Conservation (phyloP, 30 jellyfish, hydroid and myxozoan genomes). For the Aurelia sp. region DNA sequence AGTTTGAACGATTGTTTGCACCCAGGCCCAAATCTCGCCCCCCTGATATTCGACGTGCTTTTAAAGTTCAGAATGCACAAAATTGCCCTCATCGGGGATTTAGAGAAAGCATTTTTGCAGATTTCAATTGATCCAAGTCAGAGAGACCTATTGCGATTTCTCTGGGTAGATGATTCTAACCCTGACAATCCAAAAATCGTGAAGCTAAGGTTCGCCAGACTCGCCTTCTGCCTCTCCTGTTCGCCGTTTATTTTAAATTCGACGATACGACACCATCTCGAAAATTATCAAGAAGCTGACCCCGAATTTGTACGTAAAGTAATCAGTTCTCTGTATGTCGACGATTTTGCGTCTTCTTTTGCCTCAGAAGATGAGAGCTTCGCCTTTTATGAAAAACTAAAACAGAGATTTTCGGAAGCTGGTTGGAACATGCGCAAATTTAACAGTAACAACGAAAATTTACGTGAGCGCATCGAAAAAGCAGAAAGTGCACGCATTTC, state of each 20-base stretch:
- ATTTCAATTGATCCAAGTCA: constrained; percentile 16
- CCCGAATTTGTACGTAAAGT: constrained; percentile 35
- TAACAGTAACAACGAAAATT: constrained; percentile 12
- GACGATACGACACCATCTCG: constrained; percentile 33
- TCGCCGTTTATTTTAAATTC: constrained; percentile 40
- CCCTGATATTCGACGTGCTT: constrained; percentile 33
- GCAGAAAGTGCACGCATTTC: neutral
- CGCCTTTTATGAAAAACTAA: constrained; percentile 8
- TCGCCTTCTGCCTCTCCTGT: constrained; percentile 55
- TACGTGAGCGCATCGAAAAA: neutral
- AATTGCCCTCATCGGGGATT: constrained; percentile 38
- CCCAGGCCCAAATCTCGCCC: constrained; percentile 39
- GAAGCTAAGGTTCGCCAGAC: constrained; percentile 27
- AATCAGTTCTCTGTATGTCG: constrained; percentile 27
- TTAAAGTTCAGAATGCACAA: constrained; percentile 22
- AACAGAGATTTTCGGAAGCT: constrained; percentile 1
- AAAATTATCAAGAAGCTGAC: neutral
- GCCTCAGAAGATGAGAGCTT: constrained; percentile 14
- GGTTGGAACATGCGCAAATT: constrained; percentile 58
- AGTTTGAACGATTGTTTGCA: constrained; percentile 31
- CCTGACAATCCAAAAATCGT: neutral
- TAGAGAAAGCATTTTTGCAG: constrained; percentile 49
- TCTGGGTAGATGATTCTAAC: constrained; percentile 32
- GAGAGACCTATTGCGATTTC: constrained; percentile 21
- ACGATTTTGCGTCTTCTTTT: constrained; percentile 8